These are phyloP conservation scores for Drusus annulatus DNA, from an alignment of 1,140 invertebrate species.

Conservation along the genomic window DNA sequence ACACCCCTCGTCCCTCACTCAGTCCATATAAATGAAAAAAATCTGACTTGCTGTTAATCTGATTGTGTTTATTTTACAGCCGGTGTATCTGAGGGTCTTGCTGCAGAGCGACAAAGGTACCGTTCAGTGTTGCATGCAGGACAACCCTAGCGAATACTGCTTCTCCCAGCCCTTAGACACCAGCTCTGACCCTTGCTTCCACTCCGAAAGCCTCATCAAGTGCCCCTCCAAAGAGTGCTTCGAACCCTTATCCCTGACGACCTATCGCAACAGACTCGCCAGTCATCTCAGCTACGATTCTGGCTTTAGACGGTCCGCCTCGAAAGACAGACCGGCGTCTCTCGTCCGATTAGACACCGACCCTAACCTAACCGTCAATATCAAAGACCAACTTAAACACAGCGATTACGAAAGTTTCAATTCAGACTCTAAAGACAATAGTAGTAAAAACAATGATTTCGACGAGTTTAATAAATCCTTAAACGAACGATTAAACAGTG, in stretches of 20 bases:
- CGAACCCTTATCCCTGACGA: slow-evolving; percentile 47
- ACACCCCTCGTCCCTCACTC: too few relatives aligned
- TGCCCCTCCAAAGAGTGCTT: slow-evolving; percentile 61
- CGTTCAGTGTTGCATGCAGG: slow-evolving; percentile 76
- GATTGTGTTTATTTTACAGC: slow-evolving; percentile 75
- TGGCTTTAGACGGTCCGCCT: slow-evolving; percentile 40
- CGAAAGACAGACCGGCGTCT: slow-evolving; percentile 42
- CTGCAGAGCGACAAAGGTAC: slow-evolving; percentile 84
- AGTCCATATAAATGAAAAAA: too few relatives aligned
- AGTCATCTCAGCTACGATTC: slow-evolving; percentile 57
- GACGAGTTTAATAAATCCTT: slow-evolving; percentile 28
- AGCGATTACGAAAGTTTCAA: slow-evolving; percentile 37
- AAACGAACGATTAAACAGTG: not conserved
- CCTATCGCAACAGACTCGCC: slow-evolving; percentile 46
- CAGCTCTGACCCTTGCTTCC: slow-evolving; percentile 70
- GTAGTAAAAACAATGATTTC: slow-evolving; percentile 54
- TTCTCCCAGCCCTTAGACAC: slow-evolving; percentile 66
- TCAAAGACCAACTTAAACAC: slow-evolving; percentile 15
- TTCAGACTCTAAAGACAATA: slow-evolving; percentile 46
- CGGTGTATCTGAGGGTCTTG: slow-evolving; percentile 83
- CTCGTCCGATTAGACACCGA: slow-evolving; percentile 62
- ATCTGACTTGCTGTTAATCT: too few relatives aligned
- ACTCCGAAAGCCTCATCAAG: slow-evolving; percentile 61
- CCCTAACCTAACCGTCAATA: slow-evolving; percentile 59
- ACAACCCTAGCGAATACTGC: slow-evolving; percentile 64